These are phyloP conservation scores for Seira sanloemensis DNA, from an alignment of 2,888 invertebrate species.

Conservation along the genomic window DNA sequence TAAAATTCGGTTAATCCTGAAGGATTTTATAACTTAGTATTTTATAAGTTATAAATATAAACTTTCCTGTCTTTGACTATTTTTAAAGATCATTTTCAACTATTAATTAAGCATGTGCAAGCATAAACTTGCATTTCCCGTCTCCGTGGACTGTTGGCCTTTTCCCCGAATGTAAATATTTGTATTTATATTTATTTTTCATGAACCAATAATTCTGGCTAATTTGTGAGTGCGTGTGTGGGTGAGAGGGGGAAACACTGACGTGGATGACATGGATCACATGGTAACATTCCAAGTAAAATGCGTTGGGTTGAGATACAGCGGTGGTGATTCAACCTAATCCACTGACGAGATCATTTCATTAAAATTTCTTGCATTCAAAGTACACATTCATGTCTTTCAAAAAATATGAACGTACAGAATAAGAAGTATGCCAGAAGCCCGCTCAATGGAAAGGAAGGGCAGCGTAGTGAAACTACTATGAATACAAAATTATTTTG, in stretches of 20 bases:
- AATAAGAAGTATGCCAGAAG: no score
- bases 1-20: no score
- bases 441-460: background rate
- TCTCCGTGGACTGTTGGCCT: background rate
- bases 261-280: constrained; percentile 45
- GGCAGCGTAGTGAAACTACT: background rate
- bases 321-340: background rate
- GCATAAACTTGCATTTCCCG: background rate
- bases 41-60: background rate
- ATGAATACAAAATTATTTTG: background rate
- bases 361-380: no score
- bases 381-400: background rate
- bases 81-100: background rate
- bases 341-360: background rate
- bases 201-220: constrained; percentile 24
- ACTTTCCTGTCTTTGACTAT: background rate
- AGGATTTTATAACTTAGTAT: no score
- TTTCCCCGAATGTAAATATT: background rate
- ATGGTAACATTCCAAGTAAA: constrained; percentile 30
- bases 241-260: constrained; percentile 7
- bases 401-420: background rate
- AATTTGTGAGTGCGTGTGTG: constrained; percentile 38
- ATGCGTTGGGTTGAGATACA: background rate
- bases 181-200: background rate
- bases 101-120: no score